Percentiles rank a stretch among this genome's conserved stretches.
Evolutionary conservation across 2,888 invertebrate genomes (phyloP).

Genomic region (Orthosia gracilis): DNA sequence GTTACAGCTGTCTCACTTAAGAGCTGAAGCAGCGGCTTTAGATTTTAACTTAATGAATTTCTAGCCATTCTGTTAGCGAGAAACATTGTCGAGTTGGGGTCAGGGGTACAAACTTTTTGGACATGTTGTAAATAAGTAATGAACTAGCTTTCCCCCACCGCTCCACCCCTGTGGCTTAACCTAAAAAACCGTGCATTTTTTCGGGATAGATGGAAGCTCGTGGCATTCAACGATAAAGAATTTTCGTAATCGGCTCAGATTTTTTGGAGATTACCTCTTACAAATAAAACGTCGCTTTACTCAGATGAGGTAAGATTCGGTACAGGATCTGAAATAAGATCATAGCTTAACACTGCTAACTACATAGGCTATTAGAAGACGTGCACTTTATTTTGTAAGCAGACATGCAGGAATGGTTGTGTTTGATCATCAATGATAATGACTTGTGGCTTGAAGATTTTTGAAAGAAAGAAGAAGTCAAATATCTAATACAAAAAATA

Average conservation of each 20-base stretch:
- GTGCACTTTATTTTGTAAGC: too few relatives aligned
- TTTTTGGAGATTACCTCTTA: too few relatives aligned
- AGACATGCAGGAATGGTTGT: too few relatives aligned
- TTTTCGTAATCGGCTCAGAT: too few relatives aligned
- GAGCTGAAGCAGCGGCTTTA: constrained; percentile 21
- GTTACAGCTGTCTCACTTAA: constrained; percentile 8
- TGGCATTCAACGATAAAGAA: too few relatives aligned
- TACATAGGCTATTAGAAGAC: too few relatives aligned
- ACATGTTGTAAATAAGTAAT: background rate
- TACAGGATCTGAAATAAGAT: background rate
- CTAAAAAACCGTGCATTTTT: background rate
- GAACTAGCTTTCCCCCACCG: background rate
- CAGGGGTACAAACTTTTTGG: constrained; percentile 19
- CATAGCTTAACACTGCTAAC: too few relatives aligned
- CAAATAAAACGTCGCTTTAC: too few relatives aligned
- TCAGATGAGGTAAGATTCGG: background rate
- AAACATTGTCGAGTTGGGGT: constrained; percentile 20
- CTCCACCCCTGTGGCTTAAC: background rate
- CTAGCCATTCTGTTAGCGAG: constrained; percentile 17
- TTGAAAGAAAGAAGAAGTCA: too few relatives aligned
- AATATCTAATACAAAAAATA: too few relatives aligned
- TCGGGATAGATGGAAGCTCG: background rate
- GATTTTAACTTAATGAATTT: constrained; percentile 43
- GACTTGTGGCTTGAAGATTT: too few relatives aligned
- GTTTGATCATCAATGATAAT: too few relatives aligned